phyloP scores from a whole-genome alignment of 1,140 invertebrate genomes.

The Rhopalosiphum maidis region DNA sequence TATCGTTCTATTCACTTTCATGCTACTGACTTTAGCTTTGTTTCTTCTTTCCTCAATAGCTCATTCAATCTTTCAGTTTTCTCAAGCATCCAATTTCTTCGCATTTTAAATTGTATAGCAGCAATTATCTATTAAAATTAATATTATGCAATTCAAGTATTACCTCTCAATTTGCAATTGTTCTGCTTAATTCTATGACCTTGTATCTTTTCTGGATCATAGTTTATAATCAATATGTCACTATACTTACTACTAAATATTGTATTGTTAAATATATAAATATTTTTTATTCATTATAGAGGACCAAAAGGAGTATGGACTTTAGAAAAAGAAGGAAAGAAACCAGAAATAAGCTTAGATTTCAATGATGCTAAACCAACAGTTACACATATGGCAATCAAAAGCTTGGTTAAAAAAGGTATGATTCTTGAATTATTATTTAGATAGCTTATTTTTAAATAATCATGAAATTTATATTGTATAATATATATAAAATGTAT shows the following conservation, averaged over 20 bases:
- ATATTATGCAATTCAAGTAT: too few relatives aligned
- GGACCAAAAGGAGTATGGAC: slow-evolving; percentile 99
- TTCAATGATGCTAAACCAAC: slow-evolving; percentile 94
- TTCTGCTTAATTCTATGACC: too few relatives aligned
- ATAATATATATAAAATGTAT: background rate
- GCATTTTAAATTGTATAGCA: too few relatives aligned
- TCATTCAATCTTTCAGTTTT: too few relatives aligned
- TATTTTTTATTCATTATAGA: slow-evolving; percentile 65
- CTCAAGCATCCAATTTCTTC: too few relatives aligned
- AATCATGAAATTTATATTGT: background rate
- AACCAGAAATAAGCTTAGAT: slow-evolving; percentile 82
- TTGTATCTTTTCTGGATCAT: too few relatives aligned
- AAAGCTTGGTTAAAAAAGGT: slow-evolving; percentile 76
- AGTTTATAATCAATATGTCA: too few relatives aligned
- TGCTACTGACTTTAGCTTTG: too few relatives aligned
- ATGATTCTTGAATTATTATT: slow-evolving; percentile 59
- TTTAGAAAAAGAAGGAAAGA: slow-evolving; percentile 88
- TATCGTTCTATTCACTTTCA: too few relatives aligned
- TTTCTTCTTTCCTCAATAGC: too few relatives aligned
- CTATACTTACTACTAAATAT: background rate
- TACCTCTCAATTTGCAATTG: too few relatives aligned
- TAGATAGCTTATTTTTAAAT: background rate
- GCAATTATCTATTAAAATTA: too few relatives aligned
- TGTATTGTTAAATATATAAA: background rate
- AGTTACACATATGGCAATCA: slow-evolving; percentile 91